phyloP scores from a whole-genome alignment of 2,797 vertebrate genomes.

The Pterois miles region DNA sequence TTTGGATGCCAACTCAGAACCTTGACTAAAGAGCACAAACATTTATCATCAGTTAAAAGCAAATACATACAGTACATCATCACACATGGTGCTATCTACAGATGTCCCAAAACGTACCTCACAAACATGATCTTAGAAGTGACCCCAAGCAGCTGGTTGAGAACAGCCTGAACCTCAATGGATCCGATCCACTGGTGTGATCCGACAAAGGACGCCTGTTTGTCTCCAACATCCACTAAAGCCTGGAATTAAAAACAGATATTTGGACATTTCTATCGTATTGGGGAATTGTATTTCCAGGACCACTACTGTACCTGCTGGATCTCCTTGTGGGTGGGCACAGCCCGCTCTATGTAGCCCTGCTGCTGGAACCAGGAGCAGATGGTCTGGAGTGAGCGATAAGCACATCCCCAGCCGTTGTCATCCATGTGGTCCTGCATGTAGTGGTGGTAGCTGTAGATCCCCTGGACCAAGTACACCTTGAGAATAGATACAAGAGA shows the following conservation, averaged over 20 bases:
- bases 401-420: conserved; percentile 97
- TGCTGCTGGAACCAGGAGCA: conserved; percentile 98
- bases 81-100: neutral
- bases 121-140: conserved; percentile 97
- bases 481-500: conserved; percentile 51
- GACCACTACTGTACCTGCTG: conserved; percentile 86
- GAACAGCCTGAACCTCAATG: conserved; percentile 92
- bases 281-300: neutral
- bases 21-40: conserved; percentile 83
- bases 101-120: conserved; percentile 81
- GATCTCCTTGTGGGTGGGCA: conserved; percentile 94
- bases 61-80: neutral
- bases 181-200: conserved; percentile 98
- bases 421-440: conserved; percentile 94
- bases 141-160: conserved; percentile 90
- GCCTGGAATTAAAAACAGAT: conserved; percentile 78
- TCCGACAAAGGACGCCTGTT: conserved; percentile 89
- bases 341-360: conserved; percentile 84
- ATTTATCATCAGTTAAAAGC: neutral
- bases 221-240: conserved; percentile 93
- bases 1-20: conserved; percentile 89
- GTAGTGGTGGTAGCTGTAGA: conserved; percentile 95
- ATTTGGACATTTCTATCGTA: neutral
- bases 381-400: conserved; percentile 96
- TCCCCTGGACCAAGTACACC: conserved; percentile 88